Evolutionary conservation across 2,113 vertebrate genomes (phyloP), one percentile per base, ranked within the genome.

Genomic region (Tauraco erythrolophus): DNA sequence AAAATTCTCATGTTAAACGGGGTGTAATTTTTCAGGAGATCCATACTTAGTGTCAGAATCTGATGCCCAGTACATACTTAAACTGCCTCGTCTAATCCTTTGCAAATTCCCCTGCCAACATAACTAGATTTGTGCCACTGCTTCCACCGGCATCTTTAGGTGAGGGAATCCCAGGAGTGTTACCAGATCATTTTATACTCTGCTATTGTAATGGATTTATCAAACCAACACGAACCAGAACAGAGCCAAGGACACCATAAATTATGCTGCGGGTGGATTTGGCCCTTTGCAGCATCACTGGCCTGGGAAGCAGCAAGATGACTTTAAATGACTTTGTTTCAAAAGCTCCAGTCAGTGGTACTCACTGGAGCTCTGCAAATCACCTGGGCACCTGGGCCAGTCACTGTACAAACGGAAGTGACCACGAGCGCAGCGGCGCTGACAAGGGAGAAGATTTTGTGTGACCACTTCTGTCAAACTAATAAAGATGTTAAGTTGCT

Each of bases 391-490:
- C 25, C 45, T 9, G 7, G n/a, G 11, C 24, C 31, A 11, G 43
- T 41, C 48, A 21, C 28, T 18, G 24, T 43, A 45, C 22, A 89
- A 37, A 53, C 3, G 7, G 53, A 58, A 0, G 0, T 5, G 53
- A 60, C 27, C 51, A 37, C 0, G 1, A 76, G 41, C 0, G 0
- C 35, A 4, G 5, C 0, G 1, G 33, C 24, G 45, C 31, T 46
- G 25, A 54, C 1, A 4, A 51, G 24, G n/a, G 35, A 57, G 9
- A 56, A 22, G 21, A 22, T 4, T 70, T 35, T 60, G 17, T 45
- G 30, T 25, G 23, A 61, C 22, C 13, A 21, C 22, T 82, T 83
- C 56, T 39, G 25, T 24, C 19, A 46, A 53, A 45, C 11, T 39
- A 66, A 50, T 2, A 57, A 41, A 60, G 31, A n/a, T n/a, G n/a